Base-by-base conservation (phyloP, 1,140 invertebrate genomes). In the Lethocerus indicus region DNA sequence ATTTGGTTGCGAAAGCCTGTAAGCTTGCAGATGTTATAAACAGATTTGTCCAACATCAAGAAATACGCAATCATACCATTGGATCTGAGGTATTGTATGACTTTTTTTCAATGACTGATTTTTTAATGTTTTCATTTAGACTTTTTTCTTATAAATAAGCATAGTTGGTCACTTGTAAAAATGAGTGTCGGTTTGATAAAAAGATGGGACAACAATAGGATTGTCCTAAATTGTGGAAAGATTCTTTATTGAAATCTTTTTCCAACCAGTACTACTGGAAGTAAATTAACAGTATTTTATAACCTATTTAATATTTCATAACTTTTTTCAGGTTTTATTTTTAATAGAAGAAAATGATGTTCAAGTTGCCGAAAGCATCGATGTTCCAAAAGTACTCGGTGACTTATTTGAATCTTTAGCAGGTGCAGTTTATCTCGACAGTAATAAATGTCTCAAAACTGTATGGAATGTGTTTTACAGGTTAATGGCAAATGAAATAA, bases 371-470 rank as follows among this genome's bases (percentile, higher is more conserved):
- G 75, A 80, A 56, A 76, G 79, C 53, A 67, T 89, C 3, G 89
- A 96, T 64, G 87, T 94, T 1, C 94, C 94, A 0, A 97, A 97
- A 73, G 78, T 81, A n/a, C 67, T 98, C 13, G 90, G 90, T 3
- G 92, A 97, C 65, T 71, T 98, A 40, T 89, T 94, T 64, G 93
- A 97, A 67, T 87, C 91, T 0, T 60, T 94, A 0, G 81, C 85
- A 44, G 93, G 90, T 6, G 93, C 92, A 0, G 80, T 98, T 52
- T 98, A 82, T 62, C 63, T 97, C 9, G 93, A 98, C 68, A 80
- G 76, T 61, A 75, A 75, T 12, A 83, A 83, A 59, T 69, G 79
- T 61, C 61, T 96, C n/a, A 62, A 76, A 7, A 67, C 66, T 3
- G 83, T 89, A 0, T 98, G 93, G 93, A 64, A 71, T 23, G 75